Evolutionary conservation across 2,888 invertebrate genomes (phyloP), one percentile per base, ranked within the genome.

Genomic region (Tachina fera): DNA sequence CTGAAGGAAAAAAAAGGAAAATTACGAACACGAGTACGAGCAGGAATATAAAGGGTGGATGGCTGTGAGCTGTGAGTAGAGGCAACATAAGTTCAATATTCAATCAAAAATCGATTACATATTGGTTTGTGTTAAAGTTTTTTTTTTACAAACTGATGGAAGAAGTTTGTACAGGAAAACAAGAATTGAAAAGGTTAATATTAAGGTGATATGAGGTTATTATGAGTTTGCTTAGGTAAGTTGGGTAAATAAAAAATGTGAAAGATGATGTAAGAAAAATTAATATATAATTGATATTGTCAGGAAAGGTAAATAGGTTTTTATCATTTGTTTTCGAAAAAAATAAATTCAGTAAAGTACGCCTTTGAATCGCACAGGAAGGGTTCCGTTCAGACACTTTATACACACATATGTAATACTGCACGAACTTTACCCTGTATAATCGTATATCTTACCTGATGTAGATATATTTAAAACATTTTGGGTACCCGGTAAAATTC

Each of bases 71-170:
- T n/a, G n/a, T n/a, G 49, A 84, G n/a, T 86, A 87, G 88, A 88
- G 84, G 88, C 79, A 87, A 87, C 87, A 81, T 88, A 88, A 83
- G 89, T 84, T 88, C 89, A 89, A 92, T 92, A 92, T 92, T 92
- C 92, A 92, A 92, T 92, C 92, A 92, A 92, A 92, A 92, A 92
- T 92, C 92, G 92, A 92, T 92, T 92, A 92, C 90, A 90, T 88
- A 88, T 87, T 87, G 87, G 84, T 76, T 75, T 81, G 74, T 81
- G 82, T 82, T 71, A 74, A 79, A 75, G 31, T 31, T 31, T 31
- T 77, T 81, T n/a, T 81, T 39, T 75, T 61, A 70, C 43, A 9
- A 60, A 75, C 61, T 81, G 49, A 45, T 16, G 63, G 22, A 67
- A 56, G 43, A 75, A 72, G 60, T 68, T 67, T 19, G 22, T 16